Percentiles rank a stretch among this genome's conserved stretches.
Evolutionary conservation across 2,113 vertebrate genomes (phyloP).

Genomic region (Pseudorasbora parva): DNA sequence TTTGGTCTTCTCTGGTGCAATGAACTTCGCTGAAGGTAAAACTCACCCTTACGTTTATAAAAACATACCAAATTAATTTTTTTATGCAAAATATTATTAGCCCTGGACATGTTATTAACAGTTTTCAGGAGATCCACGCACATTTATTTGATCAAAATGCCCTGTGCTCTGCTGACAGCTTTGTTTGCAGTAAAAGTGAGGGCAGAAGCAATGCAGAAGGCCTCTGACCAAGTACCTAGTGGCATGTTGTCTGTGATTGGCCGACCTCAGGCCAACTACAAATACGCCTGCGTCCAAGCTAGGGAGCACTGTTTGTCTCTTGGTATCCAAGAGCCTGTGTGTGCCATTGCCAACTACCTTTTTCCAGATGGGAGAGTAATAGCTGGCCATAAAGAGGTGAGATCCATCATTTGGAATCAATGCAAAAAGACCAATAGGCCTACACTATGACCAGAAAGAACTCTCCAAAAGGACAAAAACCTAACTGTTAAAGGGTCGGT

Average conservation of each 20-base stretch:
- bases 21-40: conserved; percentile 89
- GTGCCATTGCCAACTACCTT: conserved; percentile 88
- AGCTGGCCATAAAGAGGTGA: conserved; percentile 89
- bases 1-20: conserved; percentile 91
- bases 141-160: background rate
- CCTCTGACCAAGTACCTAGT: conserved; percentile 82
- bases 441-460: background rate
- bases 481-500: background rate
- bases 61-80: background rate
- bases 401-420: background rate
- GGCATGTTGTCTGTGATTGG: conserved; percentile 93
- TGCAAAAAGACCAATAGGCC: background rate
- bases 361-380: conserved; percentile 93
- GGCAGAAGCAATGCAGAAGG: conserved; percentile 92
- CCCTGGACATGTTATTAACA: no score
- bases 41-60: background rate
- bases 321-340: conserved; percentile 85
- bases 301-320: conserved; percentile 82
- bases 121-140: no score
- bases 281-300: conserved; percentile 84
- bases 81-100: background rate
- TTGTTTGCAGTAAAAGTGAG: conserved; percentile 89
- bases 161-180: conserved; percentile 68
- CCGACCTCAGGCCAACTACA: conserved; percentile 77
- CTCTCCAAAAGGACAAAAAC: background rate